Evolutionary conservation across 2,888 invertebrate genomes (phyloP), one percentile per base, ranked within the genome.

Genomic region (Sinhomidia bicolor): DNA sequence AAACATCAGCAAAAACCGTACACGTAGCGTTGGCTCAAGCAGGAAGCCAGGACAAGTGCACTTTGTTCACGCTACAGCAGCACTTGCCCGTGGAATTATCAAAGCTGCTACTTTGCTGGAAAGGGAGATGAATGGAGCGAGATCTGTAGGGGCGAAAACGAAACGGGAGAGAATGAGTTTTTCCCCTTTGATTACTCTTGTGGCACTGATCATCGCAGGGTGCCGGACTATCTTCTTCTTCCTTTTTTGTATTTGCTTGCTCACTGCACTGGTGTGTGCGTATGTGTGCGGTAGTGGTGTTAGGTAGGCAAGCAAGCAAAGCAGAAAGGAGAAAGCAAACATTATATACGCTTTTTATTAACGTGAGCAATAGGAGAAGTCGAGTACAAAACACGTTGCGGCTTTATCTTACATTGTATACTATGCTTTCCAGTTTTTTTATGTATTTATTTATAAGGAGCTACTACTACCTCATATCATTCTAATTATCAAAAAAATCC

Each of bases 121-220:
- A 71, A 54, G 82, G 78, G 89, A 89, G 86, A 88, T 91, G 92
- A 89, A 86, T 91, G 88, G 87, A 83, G 92, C 92, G 91, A 89
- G 89, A 91, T 92, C 92, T 92, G 87, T 89, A 91, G 92, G 89
- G 89, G 57, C 87, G 32, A 85, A 88, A 84, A 87, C 32, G 90
- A 91, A 92, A 90, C 91, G 88, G 68, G 82, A 88, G 80, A 71
- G 85, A 88, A 88, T 83, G 82, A 85, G 82, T 86, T 62, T 82
- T 60, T 82, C 7, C 78, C 78, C 84, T 62, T 26, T 76, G 68
- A 47, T 79, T 54, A 89, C 85, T 89, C 82, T 79, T 84, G 84
- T 86, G 65, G 85, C 78, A 74, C 68, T 84, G 88, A 82, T 88
- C 81, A 87, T 87, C 84, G 68, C 84, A 88, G 80, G 85, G 81